Base-by-base conservation (phyloP, 2,113 vertebrate species). In the Phyllostomus hastatus region DNA sequence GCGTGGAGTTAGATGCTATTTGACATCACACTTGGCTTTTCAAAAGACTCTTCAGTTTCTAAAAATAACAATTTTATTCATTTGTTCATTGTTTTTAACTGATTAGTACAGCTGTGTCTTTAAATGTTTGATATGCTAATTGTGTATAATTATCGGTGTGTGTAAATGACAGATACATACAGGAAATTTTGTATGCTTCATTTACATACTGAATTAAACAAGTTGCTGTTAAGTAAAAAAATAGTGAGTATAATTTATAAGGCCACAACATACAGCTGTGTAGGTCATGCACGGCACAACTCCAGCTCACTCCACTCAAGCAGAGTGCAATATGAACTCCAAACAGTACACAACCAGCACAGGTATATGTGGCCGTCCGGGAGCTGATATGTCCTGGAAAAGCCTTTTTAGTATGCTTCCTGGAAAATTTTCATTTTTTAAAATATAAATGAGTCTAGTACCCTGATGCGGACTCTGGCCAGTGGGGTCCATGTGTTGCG, bases 21-120 rank as follows among this genome's bases (percentile, higher is more conserved):
- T 82, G 85, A 64, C 81, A 90, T 38, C 46, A 82, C 24, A 35
- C 26, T 93, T 83, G 0, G n/a, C 69, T 85, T 88, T 95, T 88
- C 26, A 64, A 75, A 92, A 84, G 76, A 84, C 81, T 83, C 33
- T 48, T 48, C 87, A 10, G n/a, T 90, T 78, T 83, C 90, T 81
- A 93, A 93, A 96, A 84, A 54, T 92, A 89, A 94, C 61, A 10
- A 88, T 69, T 50, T 78, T 35, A 61, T 76, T 70, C 70, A 54
- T 57, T 82, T 38, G n/a, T 59, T 73, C 82, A 48, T 73, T 85
- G 33, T 46, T 84, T 89, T 89, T 95, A 38, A 46, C 66, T 48
- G 90, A 69, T 43, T 57, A 92, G 43, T 70, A 67, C 33, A 85
- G 22, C 72, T 35, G 20, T 35, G 31, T 66, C 28, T 38, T 85